Evolutionary conservation across 2,888 invertebrate genomes (phyloP), one percentile per base, ranked within the genome.

Genomic region (Apotomis capreana): DNA sequence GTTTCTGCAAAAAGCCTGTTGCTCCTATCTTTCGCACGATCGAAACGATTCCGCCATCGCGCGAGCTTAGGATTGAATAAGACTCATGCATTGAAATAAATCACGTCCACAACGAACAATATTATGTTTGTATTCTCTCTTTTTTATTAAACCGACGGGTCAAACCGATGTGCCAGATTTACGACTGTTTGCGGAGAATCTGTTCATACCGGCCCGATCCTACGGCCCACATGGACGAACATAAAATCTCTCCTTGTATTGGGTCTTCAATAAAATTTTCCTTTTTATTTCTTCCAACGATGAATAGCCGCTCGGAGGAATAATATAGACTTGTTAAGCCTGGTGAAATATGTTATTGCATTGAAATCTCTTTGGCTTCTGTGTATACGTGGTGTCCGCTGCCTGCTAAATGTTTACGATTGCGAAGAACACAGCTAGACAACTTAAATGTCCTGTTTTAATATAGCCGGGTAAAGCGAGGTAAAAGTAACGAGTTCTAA

Each of bases 121-220:
- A 76, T 75, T 78, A 76, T 76, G 77, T 76, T 79, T 77, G 76
- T 80, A 77, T 77, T 77, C 75, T 75, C 76, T 76, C 74, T 76
- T 75, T 75, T 76, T 77, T 75, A 76, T 76, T 77, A 79, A 77
- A 77, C 76, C 76, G 75, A 70, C 83, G 87, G 86, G 88, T 88
- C 87, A 84, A 83, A 80, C 80, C 82, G 81, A 86, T 85, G 84
- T 83, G 80, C 75, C 77, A 83, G 84, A 87, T 89, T 89, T 89
- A 89, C 89, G 89, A 87, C 80, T 86, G 83, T 88, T 88, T 87
- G 87, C 82, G 86, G 84, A 79, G 79, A 87, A 88, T 87, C 87
- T 85, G 88, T 84, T 84, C 83, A 82, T 84, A 80, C 81, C 75
- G 77, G 77, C 76, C 76, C 73, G 78, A 55, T 70, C 73, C 76